Base-by-base conservation (phyloP, 1,140 invertebrate species). In the Sycophila sp. region DNA sequence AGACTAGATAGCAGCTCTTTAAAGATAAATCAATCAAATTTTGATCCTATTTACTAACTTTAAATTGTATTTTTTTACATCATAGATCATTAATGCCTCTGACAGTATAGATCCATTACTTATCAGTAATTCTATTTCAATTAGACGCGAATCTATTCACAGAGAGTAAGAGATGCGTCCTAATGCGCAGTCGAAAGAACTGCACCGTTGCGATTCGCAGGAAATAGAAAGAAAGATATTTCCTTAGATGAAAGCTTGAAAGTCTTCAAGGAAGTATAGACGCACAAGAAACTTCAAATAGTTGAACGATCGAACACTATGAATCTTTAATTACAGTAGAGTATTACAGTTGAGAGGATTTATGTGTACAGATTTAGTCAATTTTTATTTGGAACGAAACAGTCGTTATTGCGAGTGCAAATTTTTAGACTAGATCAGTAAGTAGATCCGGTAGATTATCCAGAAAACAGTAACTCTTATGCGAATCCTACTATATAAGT, bases 1-100 rank as follows among this genome's bases (percentile, higher is more conserved):
- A 62, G 58, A 62, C 6, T 67, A 67, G 70, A 62, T 67, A 42
- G 38, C 19, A 49, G 26, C 30, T 59, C 64, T 49, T 34, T 30
- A 47, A 49, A 53, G 22, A 26, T 70, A 56, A 70, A 66, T 56
- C 51, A 32, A 71, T 47, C n/a, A 47, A 1, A 22, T 22, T 47
- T 47, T 47, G n/a, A 40, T 40, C 6, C 19, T 47, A 47, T n/a
- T n/a, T n/a, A 42, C 15, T 22, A 22, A 22, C 19, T 22, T 22
- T 15, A 47, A 47, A 22, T 8, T 22, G 28, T 19, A n/a, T 40
- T 26, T 59, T 59, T 60, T 42, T 4, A 34, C 17, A 36, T 34
- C 10, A 26, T 47, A 49, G 28, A 13, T 49, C 15, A 22, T 5
- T 34, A 63, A 36, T 26, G 40, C 45, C 15, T 51, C 45, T 64